These are phyloP conservation scores for Rallus limicola DNA, from an alignment of 2,113 vertebrate genomes.

Conservation along the genomic window DNA sequence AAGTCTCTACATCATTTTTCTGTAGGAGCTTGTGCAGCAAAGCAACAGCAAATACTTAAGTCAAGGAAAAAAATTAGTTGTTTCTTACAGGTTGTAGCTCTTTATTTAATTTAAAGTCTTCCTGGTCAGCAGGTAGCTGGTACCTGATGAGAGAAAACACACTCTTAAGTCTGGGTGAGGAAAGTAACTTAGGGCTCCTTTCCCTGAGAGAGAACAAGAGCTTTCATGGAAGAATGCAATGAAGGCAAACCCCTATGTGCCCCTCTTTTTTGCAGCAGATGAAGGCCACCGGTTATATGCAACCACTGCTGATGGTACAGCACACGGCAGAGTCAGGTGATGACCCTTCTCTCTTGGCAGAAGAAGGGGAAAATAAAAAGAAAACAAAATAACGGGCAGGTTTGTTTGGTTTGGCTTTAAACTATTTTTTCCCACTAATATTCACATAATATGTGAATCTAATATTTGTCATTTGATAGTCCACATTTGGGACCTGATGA, in stretches of 20 bases:
- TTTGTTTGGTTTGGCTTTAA: too few species aligned
- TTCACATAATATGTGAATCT: too few species aligned
- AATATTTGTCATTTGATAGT: not conserved
- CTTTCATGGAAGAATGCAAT: not conserved
- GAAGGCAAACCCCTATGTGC: not conserved
- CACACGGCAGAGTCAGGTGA: not conserved
- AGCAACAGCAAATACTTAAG: not conserved
- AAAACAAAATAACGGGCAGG: not conserved
- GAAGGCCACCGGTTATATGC: not conserved
- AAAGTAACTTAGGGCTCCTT: not conserved
- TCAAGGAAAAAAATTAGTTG: fast-evolving
- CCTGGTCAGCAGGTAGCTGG: not conserved
- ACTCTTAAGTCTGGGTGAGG: not conserved
- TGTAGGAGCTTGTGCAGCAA: fast-evolving
- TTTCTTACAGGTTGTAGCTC: not conserved
- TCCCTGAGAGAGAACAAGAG: not conserved
- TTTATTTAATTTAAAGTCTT: not conserved
- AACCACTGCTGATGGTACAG: not conserved
- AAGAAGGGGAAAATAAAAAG: not conserved
- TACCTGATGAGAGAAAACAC: not conserved
- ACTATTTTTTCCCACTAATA: not conserved
- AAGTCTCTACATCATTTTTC: not conserved
- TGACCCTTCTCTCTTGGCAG: not conserved
- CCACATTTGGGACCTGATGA: not conserved
- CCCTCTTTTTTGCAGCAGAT: not conserved